Evolutionary conservation across 1,140 invertebrate species (phyloP).

Genomic region (Ylistrum balloti): DNA sequence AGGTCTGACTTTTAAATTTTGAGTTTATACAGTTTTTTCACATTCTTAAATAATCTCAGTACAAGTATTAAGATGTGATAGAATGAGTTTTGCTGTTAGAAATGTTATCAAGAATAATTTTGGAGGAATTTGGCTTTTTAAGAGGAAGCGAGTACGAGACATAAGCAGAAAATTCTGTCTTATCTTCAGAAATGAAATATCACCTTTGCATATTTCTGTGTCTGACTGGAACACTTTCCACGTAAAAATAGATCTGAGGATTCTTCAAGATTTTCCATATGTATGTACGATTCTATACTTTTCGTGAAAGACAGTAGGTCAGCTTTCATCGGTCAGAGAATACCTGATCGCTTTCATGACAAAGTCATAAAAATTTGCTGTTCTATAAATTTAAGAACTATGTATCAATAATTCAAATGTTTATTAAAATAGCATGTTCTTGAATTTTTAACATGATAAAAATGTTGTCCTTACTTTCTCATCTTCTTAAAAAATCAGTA

Average conservation of each 20-base stretch:
- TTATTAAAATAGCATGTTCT: too few species aligned
- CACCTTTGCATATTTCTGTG: conserved; percentile 15
- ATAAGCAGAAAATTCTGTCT: neutral
- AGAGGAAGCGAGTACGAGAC: neutral
- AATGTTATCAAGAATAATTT: conserved; percentile 19
- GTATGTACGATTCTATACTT: neutral
- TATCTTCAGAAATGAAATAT: conserved; percentile 27
- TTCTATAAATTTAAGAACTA: neutral
- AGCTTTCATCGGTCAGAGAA: neutral
- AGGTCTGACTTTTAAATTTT: too few species aligned
- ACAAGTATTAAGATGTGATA: too few species aligned
- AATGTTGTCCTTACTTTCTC: too few species aligned
- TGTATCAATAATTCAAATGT: too few species aligned
- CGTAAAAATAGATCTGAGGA: neutral
- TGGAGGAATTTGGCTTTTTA: neutral
- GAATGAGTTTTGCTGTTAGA: conserved; percentile 4
- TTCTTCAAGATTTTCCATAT: neutral
- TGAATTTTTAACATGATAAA: too few species aligned
- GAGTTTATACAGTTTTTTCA: neutral
- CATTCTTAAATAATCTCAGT: too few species aligned
- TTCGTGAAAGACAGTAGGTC: neutral
- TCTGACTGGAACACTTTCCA: neutral
- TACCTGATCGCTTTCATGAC: neutral
- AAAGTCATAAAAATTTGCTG: neutral
- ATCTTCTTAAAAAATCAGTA: too few species aligned